Evolutionary conservation across 2,888 invertebrate species (phyloP).

Genomic region (Lottia scabra): DNA sequence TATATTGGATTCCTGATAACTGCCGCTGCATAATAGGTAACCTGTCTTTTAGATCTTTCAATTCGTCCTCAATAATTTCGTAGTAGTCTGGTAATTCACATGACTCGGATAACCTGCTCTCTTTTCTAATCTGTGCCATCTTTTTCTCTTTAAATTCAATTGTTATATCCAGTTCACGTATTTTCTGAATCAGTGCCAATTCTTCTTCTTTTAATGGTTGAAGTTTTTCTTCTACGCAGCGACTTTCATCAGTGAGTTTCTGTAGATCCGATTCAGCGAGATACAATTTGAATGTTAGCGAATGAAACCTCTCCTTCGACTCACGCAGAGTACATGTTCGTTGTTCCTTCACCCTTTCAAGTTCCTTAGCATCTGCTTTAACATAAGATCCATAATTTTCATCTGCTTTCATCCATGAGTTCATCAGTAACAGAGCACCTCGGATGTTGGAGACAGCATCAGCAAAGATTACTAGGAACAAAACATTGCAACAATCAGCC

Average conservation of each 20-base stretch:
- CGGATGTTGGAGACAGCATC: slow-evolving; percentile 57
- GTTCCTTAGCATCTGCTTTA: slow-evolving; percentile 51
- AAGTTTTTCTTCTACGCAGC: slow-evolving; percentile 45
- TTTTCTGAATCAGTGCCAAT: slow-evolving; percentile 21
- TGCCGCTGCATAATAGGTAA: slow-evolving; percentile 50
- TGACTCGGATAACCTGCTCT: slow-evolving; percentile 30
- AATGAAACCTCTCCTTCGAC: slow-evolving; percentile 49
- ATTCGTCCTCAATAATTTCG: slow-evolving; percentile 51
- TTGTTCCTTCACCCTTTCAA: slow-evolving; percentile 50
- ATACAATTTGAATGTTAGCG: slow-evolving; percentile 48
- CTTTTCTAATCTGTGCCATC: slow-evolving; percentile 35
- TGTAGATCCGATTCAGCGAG: slow-evolving; percentile 48
- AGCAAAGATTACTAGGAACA: slow-evolving; percentile 58
- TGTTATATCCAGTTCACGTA: slow-evolving; percentile 51
- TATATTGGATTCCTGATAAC: slow-evolving; percentile 40
- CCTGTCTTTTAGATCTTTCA: slow-evolving; percentile 45
- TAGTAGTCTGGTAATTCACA: slow-evolving; percentile 42
- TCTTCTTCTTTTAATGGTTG: slow-evolving; percentile 39
- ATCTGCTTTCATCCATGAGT: slow-evolving; percentile 58
- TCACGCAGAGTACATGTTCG: slow-evolving; percentile 45
- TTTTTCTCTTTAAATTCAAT: slow-evolving; percentile 58
- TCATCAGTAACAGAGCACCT: slow-evolving; percentile 48
- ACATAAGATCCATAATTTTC: slow-evolving; percentile 55
- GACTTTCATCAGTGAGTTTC: slow-evolving; percentile 41
- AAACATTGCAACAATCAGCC: slow-evolving; percentile 48